Percentiles rank a stretch among this genome's conserved stretches.
These are phyloP conservation scores for Stenopsyche tienmushanensis DNA, from an alignment of 1,140 invertebrate species.

Conservation along the genomic window DNA sequence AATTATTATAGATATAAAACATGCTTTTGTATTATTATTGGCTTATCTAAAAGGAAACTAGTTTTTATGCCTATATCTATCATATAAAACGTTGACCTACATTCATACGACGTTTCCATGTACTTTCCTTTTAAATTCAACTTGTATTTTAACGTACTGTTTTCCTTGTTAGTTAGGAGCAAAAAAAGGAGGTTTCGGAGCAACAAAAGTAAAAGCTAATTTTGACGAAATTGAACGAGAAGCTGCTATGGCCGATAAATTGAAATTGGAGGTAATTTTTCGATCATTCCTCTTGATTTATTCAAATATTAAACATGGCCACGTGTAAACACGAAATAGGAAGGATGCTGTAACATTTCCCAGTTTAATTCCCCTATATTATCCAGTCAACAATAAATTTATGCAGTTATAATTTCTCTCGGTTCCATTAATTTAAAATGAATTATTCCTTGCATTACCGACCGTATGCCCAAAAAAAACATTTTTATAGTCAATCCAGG, in stretches of 20 bases:
- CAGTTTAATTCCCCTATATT: no score
- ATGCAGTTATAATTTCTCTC: no score
- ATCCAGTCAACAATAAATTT: no score
- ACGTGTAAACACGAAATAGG: background rate
- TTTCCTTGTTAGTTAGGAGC: slow-evolving; percentile 83
- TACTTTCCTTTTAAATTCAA: no score
- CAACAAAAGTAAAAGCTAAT: slow-evolving; percentile 92
- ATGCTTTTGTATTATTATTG: background rate
- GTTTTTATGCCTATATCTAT: background rate
- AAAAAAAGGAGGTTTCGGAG: slow-evolving; percentile 90
- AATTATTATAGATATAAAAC: background rate
- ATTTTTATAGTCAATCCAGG: no score
- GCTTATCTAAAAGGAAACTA: slow-evolving; percentile 2
- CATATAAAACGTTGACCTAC: no score
- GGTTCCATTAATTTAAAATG: no score
- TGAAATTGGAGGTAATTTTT: slow-evolving; percentile 58
- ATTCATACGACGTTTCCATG: no score
- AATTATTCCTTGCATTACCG: no score
- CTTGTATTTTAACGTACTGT: no score
- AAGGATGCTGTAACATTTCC: no score
- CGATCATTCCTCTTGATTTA: background rate
- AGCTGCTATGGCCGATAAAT: slow-evolving; percentile 78
- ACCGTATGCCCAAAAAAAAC: no score
- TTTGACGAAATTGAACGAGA: slow-evolving; percentile 95
- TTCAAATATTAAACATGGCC: background rate